Base-by-base conservation (phyloP, 2,797 vertebrate genomes). In the Avahi laniger region DNA sequence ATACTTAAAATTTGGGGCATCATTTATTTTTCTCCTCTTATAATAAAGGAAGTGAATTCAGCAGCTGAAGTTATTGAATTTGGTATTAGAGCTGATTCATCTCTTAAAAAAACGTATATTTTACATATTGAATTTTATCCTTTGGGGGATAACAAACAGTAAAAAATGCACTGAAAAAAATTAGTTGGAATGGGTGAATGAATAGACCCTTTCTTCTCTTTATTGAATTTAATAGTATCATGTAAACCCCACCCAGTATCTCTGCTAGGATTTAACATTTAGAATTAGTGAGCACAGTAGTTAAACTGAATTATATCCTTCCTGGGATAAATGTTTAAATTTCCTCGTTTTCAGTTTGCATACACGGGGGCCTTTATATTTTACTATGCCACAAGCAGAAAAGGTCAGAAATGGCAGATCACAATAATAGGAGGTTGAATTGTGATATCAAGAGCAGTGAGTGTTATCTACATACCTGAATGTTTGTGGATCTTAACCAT, bases 101-200 rank as follows among this genome's bases (percentile, higher is more conserved):
- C 41, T 97, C 87, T 97, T 97, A 78, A 96, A 97, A 97, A 22
- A 54, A 24, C 15, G 89, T 35, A 4, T 78, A 96, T 97, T 97
- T 98, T 98, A 95, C 73, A 91, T 97, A 96, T 93, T 97, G 92
- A 97, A 97, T 97, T 97, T 97, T 80, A 94, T 82, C 57, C 83
- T 97, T 95, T 93, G 73, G 97, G 70, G 57, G 91, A 94, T 48
- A 96, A 20, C 14, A 97, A 98, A 95, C 54, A 93, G 97, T 96
- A 46, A 96, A 96, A 97, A 97, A 92, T 93, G 3, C 61, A 89
- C 46, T 93, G 75, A 48, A 28, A 95, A 95, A 96, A 95, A 89
- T 87, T 95, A 92, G 33, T 75, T 67, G 30, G 57, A 79, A 94
- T 90, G 35, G 5, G 81, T 61, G 57, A 24, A 61, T 72, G 46